Evolutionary conservation across 1,140 invertebrate species (phyloP), one percentile per base, ranked within the genome.

Genomic region (Polypedilum pembai): DNA sequence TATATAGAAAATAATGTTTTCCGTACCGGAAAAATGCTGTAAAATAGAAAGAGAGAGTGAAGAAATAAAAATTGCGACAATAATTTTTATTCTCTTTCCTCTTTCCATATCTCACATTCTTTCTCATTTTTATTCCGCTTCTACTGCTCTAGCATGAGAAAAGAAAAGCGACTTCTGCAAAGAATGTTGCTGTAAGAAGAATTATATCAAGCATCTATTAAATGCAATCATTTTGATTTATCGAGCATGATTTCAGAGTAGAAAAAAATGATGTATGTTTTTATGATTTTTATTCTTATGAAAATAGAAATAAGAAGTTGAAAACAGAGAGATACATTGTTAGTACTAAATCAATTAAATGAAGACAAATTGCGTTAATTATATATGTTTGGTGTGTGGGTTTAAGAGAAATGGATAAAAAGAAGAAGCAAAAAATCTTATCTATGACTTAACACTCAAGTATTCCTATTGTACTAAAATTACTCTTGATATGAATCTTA

Each of bases 21-120:
- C 65, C 65, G 65, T 21, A 20, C 65, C 65, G 65, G 65, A 69
- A 69, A 69, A 69, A 21, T 69, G 65, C 17, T 69, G 20, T 69
- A 69, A 69, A 69, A 69, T 69, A 21, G 15, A 8, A 56, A 12
- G 45, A 15, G n/a, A 45, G 15, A 12, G 41, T 33, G 24, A 33
- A 45, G 41, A 45, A 45, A 45, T 45, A 45, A 45, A 45, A 45
- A 56, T 56, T 56, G 45, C n/a, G 8, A 56, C 45, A 69, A 69
- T 20, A 20, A 20, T 20, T 69, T 69, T 18, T 69, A 69, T 69
- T 69, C 65, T 18, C 18, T 69, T 69, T 69, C 12, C 17, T 69
- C 65, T 20, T 18, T 20, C 45, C 24, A 33, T 33, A 33, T 56
- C 45, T 56, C 45, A 15, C 45, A 56, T 56, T 56, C 45, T 56